Conservation (phyloP, 2,113 vertebrate genomes). For the Hirundichthys speculiger region DNA sequence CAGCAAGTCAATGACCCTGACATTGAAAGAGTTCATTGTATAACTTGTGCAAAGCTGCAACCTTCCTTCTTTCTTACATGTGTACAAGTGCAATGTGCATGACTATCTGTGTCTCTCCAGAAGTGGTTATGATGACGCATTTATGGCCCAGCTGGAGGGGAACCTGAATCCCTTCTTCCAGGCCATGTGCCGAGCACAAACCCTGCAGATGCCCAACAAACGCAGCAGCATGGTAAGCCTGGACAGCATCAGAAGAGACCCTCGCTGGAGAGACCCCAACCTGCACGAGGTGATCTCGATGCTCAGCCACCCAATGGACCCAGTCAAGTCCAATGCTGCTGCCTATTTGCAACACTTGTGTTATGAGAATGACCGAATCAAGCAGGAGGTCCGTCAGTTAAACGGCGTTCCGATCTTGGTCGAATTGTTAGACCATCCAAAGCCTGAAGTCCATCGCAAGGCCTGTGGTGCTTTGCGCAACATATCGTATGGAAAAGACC, state of each 20-base stretch:
- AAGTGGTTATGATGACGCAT: constrained; percentile 86
- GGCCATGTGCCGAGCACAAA: constrained; percentile 86
- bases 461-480: constrained; percentile 95
- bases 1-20: too few relatives aligned
- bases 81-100: too few relatives aligned
- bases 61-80: too few relatives aligned
- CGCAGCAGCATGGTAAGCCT: constrained; percentile 92
- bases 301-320: constrained; percentile 95
- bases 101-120: constrained; percentile 58
- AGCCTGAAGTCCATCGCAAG: constrained; percentile 92
- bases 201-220: constrained; percentile 89
- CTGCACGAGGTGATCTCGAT: constrained; percentile 93
- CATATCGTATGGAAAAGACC: constrained; percentile 93
- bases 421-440: constrained; percentile 90
- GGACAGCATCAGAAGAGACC: constrained; percentile 93
- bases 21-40: too few relatives aligned
- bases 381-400: constrained; percentile 92
- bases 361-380: constrained; percentile 94
- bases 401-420: constrained; percentile 91
- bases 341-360: constrained; percentile 98
- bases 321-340: constrained; percentile 94
- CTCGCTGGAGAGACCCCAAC: constrained; percentile 94
- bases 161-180: constrained; percentile 88
- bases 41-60: too few relatives aligned
- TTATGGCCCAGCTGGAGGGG: constrained; percentile 86